Evolutionary conservation across 2,113 vertebrate species (phyloP).

Genomic region (Brachyistius frenatus): DNA sequence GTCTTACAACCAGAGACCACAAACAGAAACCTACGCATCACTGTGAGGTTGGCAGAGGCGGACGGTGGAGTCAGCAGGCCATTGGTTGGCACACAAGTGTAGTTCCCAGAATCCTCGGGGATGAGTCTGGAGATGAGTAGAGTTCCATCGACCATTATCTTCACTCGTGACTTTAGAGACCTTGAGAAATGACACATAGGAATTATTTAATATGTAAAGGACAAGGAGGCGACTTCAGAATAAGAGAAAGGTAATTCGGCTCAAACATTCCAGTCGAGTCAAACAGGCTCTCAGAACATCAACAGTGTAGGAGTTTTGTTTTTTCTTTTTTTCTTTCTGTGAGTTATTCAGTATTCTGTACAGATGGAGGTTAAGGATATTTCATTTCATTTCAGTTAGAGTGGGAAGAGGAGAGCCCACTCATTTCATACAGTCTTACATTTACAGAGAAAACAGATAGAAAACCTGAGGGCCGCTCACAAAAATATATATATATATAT

Average conservation of each 20-base stretch:
- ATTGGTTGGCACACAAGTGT: constrained; percentile 93
- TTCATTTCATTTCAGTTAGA: constrained; percentile 43
- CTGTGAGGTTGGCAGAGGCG: constrained; percentile 90
- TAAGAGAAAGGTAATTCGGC: constrained; percentile 17
- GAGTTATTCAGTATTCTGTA: constrained; percentile 50
- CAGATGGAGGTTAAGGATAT: constrained; percentile 53
- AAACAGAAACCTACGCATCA: constrained; percentile 88
- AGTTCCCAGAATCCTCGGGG: constrained; percentile 90
- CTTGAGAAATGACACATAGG: constrained; percentile 71
- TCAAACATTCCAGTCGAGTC: constrained; percentile 3
- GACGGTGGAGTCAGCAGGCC: constrained; percentile 89
- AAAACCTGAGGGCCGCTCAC: background rate
- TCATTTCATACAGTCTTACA: constrained; percentile 44
- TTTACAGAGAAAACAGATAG: constrained; percentile 20
- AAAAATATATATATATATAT: no score
- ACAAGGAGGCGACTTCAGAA: constrained; percentile 17
- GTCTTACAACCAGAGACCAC: constrained; percentile 5
- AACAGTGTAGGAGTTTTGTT: constrained; percentile 49
- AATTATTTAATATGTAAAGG: constrained; percentile 8
- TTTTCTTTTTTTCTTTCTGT: background rate
- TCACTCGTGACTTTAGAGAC: constrained; percentile 91
- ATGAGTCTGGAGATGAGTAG: constrained; percentile 86
- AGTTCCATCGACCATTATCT: constrained; percentile 93
- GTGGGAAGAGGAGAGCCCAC: constrained; percentile 50
- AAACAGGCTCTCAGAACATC: constrained; percentile 22